Evolutionary conservation across 2,797 vertebrate genomes (phyloP), one percentile per base, ranked within the genome.

Genomic region (Peromyscus melanophrys): DNA sequence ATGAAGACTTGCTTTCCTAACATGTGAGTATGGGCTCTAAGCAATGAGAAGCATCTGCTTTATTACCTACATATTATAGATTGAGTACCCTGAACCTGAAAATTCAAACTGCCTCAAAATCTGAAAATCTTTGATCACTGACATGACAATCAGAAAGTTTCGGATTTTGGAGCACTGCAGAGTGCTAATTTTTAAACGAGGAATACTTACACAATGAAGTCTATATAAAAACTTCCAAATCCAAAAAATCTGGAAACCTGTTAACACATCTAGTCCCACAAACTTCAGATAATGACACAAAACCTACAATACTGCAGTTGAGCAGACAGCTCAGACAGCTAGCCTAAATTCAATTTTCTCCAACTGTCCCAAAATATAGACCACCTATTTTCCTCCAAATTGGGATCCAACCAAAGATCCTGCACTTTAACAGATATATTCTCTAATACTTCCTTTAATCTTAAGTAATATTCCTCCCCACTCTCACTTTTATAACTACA

Each of bases 261-360:
- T 73, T 73, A 75, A 67, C 4, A n/a, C 19, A 63, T 75, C 55
- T 75, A 27, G 67, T 34, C 2, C 34, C 43, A 82, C 29, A 27
- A 14, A 65, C 55, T 94, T 83, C 46, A 75, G 65, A 40, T 63
- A 52, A 80, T 7, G 11, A 71, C 4, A 81, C 34, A 49, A 46
- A 65, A 63, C 19, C 55, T 63, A 17, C 49, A 37, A n/a, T 37
- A 75, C 4, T 21, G 2, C 2, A 75, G 61, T 21, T 78, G 40
- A 81, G 7, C 21, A 16, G n/a, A 92, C 4, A 69, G 80, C 27
- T 89, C 77, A 88, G 73, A 90, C 31, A 92, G 61, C 12, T 17
- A 90, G 34, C 37, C 16, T 49, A 67, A 37, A 87, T 55, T 87
- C 43, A 95, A n/a, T 75, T 87, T 76, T 81, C 63, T 73, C 63